Conservation (phyloP, 2,797 vertebrate species). For the Anas georgica region DNA sequence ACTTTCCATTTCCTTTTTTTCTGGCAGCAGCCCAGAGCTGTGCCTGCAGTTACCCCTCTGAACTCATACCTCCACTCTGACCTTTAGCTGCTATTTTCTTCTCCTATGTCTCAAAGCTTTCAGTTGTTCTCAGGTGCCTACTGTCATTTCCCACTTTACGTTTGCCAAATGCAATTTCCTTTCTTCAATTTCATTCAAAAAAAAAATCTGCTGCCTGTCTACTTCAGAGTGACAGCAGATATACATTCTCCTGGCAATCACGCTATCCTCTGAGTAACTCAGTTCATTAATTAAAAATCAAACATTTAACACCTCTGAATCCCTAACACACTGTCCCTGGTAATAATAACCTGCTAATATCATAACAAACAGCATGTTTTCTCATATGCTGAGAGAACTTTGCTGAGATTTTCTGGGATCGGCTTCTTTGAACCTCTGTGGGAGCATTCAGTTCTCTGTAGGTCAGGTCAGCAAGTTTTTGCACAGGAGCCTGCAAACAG, state of each 20-base stretch:
- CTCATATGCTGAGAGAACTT: background rate
- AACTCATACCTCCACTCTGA: conserved; percentile 9
- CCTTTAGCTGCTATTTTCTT: conserved; percentile 24
- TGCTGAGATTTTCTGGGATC: background rate
- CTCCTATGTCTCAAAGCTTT: background rate
- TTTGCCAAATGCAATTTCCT: conserved; percentile 23
- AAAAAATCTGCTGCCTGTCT: background rate
- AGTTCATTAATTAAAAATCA: background rate
- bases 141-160: background rate
- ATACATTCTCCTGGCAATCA: background rate
- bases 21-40: conserved; percentile 21
- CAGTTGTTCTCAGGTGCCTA: conserved; percentile 12
- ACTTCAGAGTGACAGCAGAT: background rate
- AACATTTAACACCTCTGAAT: background rate
- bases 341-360: background rate
- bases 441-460: background rate
- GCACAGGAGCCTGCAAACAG: background rate
- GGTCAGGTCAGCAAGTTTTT: background rate
- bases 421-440: rapidly evolving
- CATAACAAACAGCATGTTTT: rapidly evolving
- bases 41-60: background rate
- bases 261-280: background rate
- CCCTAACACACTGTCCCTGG: background rate
- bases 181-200: background rate
- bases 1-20: conserved; percentile 18